These are phyloP conservation scores for Rosalia funebris DNA, from an alignment of 2,888 invertebrate genomes.

Conservation along the genomic window DNA sequence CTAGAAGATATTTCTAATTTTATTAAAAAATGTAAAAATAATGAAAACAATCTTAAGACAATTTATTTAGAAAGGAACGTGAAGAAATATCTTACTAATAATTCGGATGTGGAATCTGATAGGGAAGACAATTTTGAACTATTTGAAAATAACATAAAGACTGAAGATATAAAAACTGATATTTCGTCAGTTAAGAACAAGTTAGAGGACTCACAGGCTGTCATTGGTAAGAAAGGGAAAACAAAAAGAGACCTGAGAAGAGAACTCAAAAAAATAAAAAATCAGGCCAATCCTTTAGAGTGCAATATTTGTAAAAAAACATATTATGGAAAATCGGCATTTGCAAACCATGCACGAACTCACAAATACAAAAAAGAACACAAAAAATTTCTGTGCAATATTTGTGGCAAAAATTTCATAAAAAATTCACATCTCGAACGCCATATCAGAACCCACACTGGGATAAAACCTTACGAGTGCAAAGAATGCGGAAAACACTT, in stretches of 20 bases:
- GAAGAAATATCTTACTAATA: slow-evolving; percentile 4
- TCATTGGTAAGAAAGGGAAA: background rate
- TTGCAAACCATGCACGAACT: slow-evolving; percentile 33
- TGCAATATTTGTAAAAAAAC: slow-evolving; percentile 35
- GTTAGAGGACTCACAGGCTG: background rate
- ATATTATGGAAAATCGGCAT: slow-evolving; percentile 32
- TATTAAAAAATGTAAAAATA: slow-evolving; percentile 29
- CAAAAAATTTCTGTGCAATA: slow-evolving; percentile 38
- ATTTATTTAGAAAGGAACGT: slow-evolving; percentile 14
- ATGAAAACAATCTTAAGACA: slow-evolving; percentile 20
- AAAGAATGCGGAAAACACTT: slow-evolving; percentile 35
- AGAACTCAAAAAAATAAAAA: slow-evolving; percentile 4
- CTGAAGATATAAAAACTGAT: no score
- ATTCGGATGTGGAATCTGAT: slow-evolving; percentile 10
- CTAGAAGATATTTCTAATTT: slow-evolving; percentile 28
- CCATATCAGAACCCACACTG: slow-evolving; percentile 38
- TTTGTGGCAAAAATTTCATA: slow-evolving; percentile 39
- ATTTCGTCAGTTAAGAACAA: no score
- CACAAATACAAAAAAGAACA: slow-evolving; percentile 31
- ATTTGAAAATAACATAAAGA: slow-evolving; percentile 5
- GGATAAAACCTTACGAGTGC: slow-evolving; percentile 36
- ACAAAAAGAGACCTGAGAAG: slow-evolving; percentile 1
- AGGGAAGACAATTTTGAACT: background rate
- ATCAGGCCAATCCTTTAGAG: slow-evolving; percentile 11
- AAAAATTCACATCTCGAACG: slow-evolving; percentile 40